Evolutionary conservation across 2,113 vertebrate genomes (phyloP), one percentile per base, ranked within the genome.

Genomic region (Paralichthys olivaceus): DNA sequence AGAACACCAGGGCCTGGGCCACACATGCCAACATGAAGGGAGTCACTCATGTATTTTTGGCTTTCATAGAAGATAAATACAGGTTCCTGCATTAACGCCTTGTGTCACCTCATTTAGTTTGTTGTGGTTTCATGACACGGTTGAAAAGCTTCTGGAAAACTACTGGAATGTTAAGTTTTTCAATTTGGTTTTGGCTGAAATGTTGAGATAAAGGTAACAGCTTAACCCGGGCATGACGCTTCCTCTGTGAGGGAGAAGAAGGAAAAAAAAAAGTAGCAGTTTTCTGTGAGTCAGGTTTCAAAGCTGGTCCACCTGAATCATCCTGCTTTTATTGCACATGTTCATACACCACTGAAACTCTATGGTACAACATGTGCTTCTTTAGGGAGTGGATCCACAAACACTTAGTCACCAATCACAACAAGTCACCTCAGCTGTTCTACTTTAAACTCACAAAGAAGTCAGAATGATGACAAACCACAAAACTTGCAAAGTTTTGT

Each of bases 211-310:
- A 49, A 37, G 28, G 2, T 29, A 56, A 29, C 13, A 20, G 54
- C 61, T 59, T 25, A n/a, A 51, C 17, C 58, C 11, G 9, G 22
- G 19, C 6, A 20, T 32, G 28, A 29, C 28, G 9, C 25, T 13
- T 28, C 4, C 20, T 51, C 43, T 54, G 19, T 23, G 29, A 68
- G 54, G 17, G 14, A 14, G 6, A 45, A 37, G 40, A 43, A 40
- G 7, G 11, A 43, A 43, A 13, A 3, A 49, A 49, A 49, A 49
- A 34, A n/a, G n/a, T n/a, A n/a, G n/a, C 20, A 15, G n/a, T 20
- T 11, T 47, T 51, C 32, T 47, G 37, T 63, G 57, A 55, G 61
- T 79, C 62, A 72, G 22, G 32, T 54, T 61, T 61, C 34, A 56
- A 55, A 67, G 45, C 32, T 65, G 43, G 61, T 43, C 59, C 28